Evolutionary conservation across 2,888 invertebrate genomes (phyloP).

Genomic region (Drosophila fungiperda): DNA sequence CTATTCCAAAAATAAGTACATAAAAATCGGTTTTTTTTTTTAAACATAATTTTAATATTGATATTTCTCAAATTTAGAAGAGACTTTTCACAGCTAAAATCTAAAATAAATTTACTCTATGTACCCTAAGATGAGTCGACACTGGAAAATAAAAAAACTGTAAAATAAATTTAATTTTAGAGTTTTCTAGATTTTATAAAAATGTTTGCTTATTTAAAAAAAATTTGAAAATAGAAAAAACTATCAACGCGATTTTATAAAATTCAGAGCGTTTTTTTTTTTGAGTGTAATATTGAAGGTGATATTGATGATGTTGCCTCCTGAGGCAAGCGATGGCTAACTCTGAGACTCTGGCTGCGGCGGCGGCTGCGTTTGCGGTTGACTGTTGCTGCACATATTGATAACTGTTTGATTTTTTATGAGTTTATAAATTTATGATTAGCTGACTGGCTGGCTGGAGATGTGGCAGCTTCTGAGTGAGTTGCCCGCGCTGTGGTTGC

Average conservation of each 20-base stretch:
- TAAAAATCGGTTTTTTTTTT: neutral
- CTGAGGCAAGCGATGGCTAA: slow-evolving; percentile 27
- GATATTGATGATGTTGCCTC: slow-evolving; percentile 27
- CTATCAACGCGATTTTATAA: neutral
- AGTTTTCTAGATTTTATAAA: neutral
- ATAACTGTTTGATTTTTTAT: slow-evolving; percentile 81
- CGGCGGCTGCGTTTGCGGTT: slow-evolving; percentile 10
- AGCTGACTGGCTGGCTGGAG: slow-evolving; percentile 49
- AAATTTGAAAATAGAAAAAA: neutral
- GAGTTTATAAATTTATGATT: slow-evolving; percentile 81
- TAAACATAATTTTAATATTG: neutral
- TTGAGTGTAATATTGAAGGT: neutral
- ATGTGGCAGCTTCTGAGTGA: slow-evolving; percentile 46
- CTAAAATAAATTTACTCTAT: neutral
- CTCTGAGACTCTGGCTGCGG: slow-evolving; percentile 10
- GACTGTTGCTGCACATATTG: slow-evolving; percentile 71
- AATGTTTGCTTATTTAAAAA: neutral
- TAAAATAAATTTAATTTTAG: too few relatives aligned
- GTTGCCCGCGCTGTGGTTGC: slow-evolving; percentile 23
- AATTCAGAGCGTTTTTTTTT: neutral
- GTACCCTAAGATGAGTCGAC: neutral
- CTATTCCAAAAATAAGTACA: neutral
- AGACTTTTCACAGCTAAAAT: neutral
- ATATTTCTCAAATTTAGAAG: neutral
- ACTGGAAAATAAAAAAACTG: too few relatives aligned